Evolutionary conservation across 2,797 vertebrate genomes (phyloP), one percentile per base, ranked within the genome.

Genomic region (Sphenodon punctatus): DNA sequence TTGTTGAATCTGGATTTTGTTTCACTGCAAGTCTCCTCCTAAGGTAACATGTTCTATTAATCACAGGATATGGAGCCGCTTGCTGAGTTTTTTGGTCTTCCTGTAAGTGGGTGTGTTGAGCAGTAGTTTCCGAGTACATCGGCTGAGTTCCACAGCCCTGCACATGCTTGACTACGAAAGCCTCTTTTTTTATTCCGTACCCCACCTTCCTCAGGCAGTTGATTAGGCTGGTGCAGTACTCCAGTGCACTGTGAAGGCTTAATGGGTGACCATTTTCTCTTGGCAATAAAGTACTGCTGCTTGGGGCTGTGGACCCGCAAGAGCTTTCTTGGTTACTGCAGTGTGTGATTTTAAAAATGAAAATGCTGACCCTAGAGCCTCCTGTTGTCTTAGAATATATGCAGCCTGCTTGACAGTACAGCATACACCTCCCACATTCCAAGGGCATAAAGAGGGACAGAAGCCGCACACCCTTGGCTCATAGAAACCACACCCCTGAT

Each of bases 1-100:
- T 22, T 85, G 82, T 74, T 84, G 74, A 55, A 22, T 14, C 15
- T 1, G 22, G 36, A 68, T 71, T 87, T 41, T 53, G 82, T 58
- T 17, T 3, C 11, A 41, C 10, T n/a, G 5, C 36, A n/a, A 3
- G 48, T 42, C 34, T 1, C 8, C 34, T 25, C 34, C 36, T 15
- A 38, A 8, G 19, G 48, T 2, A 0, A 34, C 0, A 0, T 23
- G 32, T 20, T 9, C 68, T 23, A 59, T 48, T 41, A 49, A 39
- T 34, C 51, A 30, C 6, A 4, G 60, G 22, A 56, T 20, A 0
- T 0, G 34, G 25, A 15, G 23, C 42, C 36, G 13, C 60, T 59
- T 42, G 25, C 60, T 39, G 38, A 0, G 0, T 71, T 82, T 67
- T 41, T 59, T 0, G 4, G 59, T 80, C 70, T 82, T 65, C 32